Evolutionary conservation across 1,140 invertebrate species (phyloP).

Genomic region (Papilio polyxenes): DNA sequence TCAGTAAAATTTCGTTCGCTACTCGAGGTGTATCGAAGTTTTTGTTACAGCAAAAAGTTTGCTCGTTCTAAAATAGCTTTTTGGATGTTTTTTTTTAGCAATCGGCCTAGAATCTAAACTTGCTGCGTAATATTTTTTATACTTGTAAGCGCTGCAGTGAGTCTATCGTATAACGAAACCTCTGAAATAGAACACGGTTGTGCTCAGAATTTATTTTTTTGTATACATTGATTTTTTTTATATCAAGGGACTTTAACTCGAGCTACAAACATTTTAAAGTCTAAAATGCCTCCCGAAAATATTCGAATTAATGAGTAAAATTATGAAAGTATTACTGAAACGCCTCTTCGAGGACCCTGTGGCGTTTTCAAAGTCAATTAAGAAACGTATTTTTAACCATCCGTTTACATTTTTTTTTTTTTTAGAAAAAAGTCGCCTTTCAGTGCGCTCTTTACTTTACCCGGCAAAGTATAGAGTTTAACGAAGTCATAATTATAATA

Average conservation of each 20-base stretch:
- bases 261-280: conserved; percentile 22
- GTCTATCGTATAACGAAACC: conserved; percentile 30
- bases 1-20: conserved; percentile 12
- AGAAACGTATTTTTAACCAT: conserved; percentile 65
- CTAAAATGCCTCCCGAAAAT: conserved; percentile 29
- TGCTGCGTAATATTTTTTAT: conserved; percentile 19
- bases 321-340: conserved; percentile 40
- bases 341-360: conserved; percentile 57
- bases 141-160: conserved; percentile 24
- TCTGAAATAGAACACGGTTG: conserved; percentile 20
- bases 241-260: conserved; percentile 21
- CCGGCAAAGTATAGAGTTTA: conserved; percentile 74
- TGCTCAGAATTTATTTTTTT: conserved; percentile 29
- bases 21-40: conserved; percentile 17
- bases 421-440: conserved; percentile 66
- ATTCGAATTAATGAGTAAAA: conserved; percentile 35
- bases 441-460: conserved; percentile 69
- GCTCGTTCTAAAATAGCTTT: conserved; percentile 27
- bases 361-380: conserved; percentile 65
- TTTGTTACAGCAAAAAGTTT: conserved; percentile 21
- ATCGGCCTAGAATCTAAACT: conserved; percentile 34
- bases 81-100: conserved; percentile 21
- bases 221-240: background rate
- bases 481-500: conserved; percentile 76
- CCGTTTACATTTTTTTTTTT: conserved; percentile 68